Conservation (phyloP, 2,797 vertebrate species). For the Selene dorsalis region DNA sequence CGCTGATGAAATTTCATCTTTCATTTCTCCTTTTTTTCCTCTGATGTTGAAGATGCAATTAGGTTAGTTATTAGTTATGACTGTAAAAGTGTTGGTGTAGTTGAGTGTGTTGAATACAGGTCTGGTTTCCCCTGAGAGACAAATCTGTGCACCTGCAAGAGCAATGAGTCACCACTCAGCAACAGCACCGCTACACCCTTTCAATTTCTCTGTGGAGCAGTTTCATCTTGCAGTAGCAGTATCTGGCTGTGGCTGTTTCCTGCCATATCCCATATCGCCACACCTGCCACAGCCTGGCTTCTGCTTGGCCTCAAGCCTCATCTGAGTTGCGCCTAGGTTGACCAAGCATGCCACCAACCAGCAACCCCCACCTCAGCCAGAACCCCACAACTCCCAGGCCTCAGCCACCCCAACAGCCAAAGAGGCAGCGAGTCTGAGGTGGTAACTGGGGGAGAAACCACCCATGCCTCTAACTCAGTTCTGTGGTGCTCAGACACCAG, state of each 20-base stretch:
- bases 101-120: background rate
- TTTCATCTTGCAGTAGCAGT: constrained; percentile 50
- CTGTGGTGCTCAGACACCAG: constrained; percentile 65
- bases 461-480: constrained; percentile 61
- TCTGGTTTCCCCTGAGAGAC: constrained; percentile 15
- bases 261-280: constrained; percentile 74
- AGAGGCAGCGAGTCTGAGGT: constrained; percentile 56
- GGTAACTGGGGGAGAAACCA: constrained; percentile 68
- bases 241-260: constrained; percentile 69
- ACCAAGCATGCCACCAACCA: constrained; percentile 76
- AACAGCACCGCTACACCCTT: background rate
- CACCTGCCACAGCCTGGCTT: constrained; percentile 78
- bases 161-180: constrained; percentile 8
- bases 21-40: constrained; percentile 26
- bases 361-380: constrained; percentile 60
- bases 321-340: constrained; percentile 70
- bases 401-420: constrained; percentile 39
- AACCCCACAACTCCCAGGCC: constrained; percentile 61
- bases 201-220: constrained; percentile 2
- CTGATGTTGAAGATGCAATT: constrained; percentile 26
- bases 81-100: background rate
- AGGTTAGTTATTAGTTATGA: background rate
- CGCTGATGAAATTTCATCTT: constrained; percentile 75
- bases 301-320: constrained; percentile 73
- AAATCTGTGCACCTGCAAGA: background rate